A percentile compares a stretch with the other conserved stretches of the same genome.
These are phyloP conservation scores for Microcebus ravelobensis DNA, from an alignment of 2,113 vertebrate species.

Conservation along the genomic window DNA sequence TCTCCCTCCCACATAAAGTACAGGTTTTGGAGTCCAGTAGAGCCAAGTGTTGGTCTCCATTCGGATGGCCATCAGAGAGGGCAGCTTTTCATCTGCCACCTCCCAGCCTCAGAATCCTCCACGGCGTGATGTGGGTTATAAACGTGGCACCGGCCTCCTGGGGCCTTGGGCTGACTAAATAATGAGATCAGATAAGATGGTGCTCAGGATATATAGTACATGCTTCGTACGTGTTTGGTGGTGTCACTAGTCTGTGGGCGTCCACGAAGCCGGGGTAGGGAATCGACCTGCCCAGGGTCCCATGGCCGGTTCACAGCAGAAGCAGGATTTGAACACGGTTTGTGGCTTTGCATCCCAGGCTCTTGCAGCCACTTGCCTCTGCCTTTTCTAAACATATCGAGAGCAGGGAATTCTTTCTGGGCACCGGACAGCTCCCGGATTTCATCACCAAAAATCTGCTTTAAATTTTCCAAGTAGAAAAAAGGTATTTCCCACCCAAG, in stretches of 20 bases:
- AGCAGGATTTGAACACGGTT: background rate
- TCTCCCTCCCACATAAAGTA: background rate
- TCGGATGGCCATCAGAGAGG: background rate
- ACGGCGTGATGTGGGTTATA: background rate
- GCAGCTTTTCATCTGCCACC: background rate
- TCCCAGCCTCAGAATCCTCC: background rate
- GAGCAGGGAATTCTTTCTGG: background rate
- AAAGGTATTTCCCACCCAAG: background rate
- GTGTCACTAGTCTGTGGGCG: rapidly evolving
- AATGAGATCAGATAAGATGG: background rate
- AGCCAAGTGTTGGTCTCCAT: background rate
- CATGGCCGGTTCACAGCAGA: rapidly evolving
- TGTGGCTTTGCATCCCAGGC: rapidly evolving
- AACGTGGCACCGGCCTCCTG: background rate
- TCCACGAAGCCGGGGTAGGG: background rate
- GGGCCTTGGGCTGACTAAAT: background rate
- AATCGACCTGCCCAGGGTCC: background rate
- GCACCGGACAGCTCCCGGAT: background rate
- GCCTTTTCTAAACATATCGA: background rate
- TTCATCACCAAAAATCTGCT: background rate
- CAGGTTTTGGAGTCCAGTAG: background rate
- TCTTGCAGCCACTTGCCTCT: rapidly evolving
- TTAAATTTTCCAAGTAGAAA: background rate
- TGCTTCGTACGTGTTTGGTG: background rate
- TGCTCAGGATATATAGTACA: too few species aligned